phyloP scores from a whole-genome alignment of 2,113 vertebrate species.

The Cyrtonyx montezumae region DNA sequence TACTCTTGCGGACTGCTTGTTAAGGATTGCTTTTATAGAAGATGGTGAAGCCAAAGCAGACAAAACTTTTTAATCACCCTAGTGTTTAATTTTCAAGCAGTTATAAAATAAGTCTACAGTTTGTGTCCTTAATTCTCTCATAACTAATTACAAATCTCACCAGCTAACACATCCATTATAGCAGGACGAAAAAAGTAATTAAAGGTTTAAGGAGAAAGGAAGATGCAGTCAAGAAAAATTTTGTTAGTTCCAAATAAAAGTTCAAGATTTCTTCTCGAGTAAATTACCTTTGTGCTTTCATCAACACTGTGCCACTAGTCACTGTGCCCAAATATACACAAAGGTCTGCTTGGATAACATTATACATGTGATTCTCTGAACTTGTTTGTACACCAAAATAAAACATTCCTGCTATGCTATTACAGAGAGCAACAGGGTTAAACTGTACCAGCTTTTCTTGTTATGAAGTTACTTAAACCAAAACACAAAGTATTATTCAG shows the following conservation, averaged over 20 bases:
- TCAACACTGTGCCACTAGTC: neutral
- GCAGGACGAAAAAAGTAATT: neutral
- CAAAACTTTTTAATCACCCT: neutral
- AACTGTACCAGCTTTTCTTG: neutral
- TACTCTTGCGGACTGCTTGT: neutral
- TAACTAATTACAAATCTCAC: neutral
- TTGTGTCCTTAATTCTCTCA: neutral
- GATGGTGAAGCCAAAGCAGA: neutral
- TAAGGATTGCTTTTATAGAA: neutral
- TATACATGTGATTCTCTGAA: neutral
- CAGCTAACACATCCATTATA: neutral
- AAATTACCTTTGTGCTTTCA: neutral
- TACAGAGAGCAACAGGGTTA: neutral
- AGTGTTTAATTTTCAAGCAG: neutral
- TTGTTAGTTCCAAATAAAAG: neutral
- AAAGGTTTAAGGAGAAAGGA: neutral
- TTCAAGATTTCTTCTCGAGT: neutral
- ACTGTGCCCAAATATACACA: neutral
- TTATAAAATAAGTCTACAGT: neutral
- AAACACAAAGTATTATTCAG: neutral
- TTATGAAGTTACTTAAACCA: neutral
- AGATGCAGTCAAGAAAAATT: neutral
- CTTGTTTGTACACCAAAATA: neutral
- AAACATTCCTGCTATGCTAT: neutral
- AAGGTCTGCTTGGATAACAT: too few species aligned